Evolutionary conservation across 2,888 invertebrate species (phyloP).

Genomic region (Trissolcus japonicus): DNA sequence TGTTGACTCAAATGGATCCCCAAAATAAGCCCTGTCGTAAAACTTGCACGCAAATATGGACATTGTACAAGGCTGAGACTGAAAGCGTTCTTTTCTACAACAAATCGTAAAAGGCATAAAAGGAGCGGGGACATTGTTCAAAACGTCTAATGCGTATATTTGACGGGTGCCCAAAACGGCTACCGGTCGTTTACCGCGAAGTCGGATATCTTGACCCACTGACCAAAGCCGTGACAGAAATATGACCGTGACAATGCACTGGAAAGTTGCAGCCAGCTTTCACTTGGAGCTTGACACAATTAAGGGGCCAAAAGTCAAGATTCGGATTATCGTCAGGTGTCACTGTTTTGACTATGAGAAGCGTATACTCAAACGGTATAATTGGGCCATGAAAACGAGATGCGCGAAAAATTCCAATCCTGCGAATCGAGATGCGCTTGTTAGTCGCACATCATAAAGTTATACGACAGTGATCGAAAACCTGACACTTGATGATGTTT

Average conservation of each 20-base stretch:
- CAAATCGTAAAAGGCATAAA: constrained; percentile 22
- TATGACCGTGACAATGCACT: constrained; percentile 61
- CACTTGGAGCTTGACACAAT: constrained; percentile 33
- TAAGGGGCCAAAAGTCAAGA: constrained; percentile 9
- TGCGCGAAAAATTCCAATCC: too few relatives aligned
- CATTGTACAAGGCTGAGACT: constrained; percentile 1
- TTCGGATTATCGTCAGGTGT: constrained; percentile 10
- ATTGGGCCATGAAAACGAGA: too few relatives aligned
- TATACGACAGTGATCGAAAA: constrained; percentile 25
- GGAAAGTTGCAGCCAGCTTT: constrained; percentile 58
- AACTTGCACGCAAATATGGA: constrained; percentile 36
- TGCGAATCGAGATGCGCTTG: constrained; percentile 2
- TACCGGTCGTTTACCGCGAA: constrained; percentile 49
- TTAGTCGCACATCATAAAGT: constrained; percentile 24
- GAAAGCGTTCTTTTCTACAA: constrained; percentile 27
- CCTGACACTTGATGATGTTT: constrained; percentile 31
- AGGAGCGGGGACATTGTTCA: constrained; percentile 23
- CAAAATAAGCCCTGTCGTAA: constrained; percentile 22
- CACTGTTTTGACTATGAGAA: too few relatives aligned
- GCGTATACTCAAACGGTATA: too few relatives aligned
- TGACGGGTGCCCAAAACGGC: constrained; percentile 47
- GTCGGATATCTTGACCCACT: constrained; percentile 44
- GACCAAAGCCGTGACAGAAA: constrained; percentile 53
- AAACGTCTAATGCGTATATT: constrained; percentile 30
- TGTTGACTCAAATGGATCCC: constrained; percentile 5